These are phyloP conservation scores for Limenitis camilla DNA, from an alignment of 2,888 invertebrate species.

Conservation along the genomic window DNA sequence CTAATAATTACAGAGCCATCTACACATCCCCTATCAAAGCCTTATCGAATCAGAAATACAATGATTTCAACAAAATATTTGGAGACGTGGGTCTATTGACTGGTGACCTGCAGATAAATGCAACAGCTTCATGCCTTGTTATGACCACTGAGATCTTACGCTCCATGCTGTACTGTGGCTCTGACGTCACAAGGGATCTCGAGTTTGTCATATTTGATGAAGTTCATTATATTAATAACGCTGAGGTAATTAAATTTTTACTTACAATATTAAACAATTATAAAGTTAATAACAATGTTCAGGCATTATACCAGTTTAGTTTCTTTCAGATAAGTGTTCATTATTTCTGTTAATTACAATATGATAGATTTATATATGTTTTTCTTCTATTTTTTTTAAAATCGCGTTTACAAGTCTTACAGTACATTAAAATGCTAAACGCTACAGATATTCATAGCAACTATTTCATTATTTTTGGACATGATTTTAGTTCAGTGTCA, in stretches of 20 bases:
- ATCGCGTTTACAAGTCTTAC: too few species aligned
- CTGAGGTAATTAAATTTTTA: slow-evolving; percentile 76
- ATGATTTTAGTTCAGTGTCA: too few species aligned
- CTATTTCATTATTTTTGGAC: too few species aligned
- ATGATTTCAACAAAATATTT: slow-evolving; percentile 95
- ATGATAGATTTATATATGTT: too few species aligned
- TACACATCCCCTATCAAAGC: slow-evolving; percentile 99
- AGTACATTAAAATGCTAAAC: too few species aligned
- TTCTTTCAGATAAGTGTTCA: too few species aligned
- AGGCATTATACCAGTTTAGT: neutral
- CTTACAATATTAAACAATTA: neutral
- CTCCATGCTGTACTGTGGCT: slow-evolving; percentile 96
- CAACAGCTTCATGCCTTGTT: slow-evolving; percentile 94
- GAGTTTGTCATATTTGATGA: slow-evolving; percentile 98
- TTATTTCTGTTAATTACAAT: too few species aligned
- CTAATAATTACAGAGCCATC: slow-evolving; percentile 79
- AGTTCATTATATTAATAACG: slow-evolving; percentile 98
- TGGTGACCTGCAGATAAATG: slow-evolving; percentile 96
- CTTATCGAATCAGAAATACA: slow-evolving; percentile 98
- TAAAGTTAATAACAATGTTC: neutral
- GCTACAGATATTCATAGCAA: too few species aligned
- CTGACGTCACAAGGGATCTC: slow-evolving; percentile 94
- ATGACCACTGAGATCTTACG: slow-evolving; percentile 99
- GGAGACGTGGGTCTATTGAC: slow-evolving; percentile 95
- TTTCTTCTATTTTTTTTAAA: too few species aligned